Base-by-base conservation (phyloP, 2,113 vertebrate species). In the Zapornia atra region DNA sequence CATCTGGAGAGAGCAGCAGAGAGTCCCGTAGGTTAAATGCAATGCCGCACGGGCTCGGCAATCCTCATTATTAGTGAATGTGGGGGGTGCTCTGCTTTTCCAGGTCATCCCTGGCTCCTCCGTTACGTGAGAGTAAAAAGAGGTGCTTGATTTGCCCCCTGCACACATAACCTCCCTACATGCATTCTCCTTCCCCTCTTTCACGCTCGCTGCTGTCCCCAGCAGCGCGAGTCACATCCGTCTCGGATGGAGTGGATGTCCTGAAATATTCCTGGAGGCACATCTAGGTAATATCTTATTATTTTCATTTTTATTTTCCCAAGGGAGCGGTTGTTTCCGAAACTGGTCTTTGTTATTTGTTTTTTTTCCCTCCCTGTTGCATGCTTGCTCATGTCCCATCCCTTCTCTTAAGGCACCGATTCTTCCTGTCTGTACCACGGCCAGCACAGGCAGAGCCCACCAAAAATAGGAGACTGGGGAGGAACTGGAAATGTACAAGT, bases 1-100 rank as follows among this genome's bases (percentile, higher is more conserved):
- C 59, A 15, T 84, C 92, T 78, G 90, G 94, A 82, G 87, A 25
- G 96, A 91, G 90, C 87, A 91, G 94, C 90, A 86, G 93, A 78
- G 95, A 87, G 90, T 77, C 82, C 96, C 34, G 7, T 4, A 12
- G 82, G 77, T 48, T 2, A 42, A 92, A 12, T 0, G 4, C 46
- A 3, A 7, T 0, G 10, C 60, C 3, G 75, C 50, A 2, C 20
- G 44, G 16, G 71, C 63, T 5, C 44, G 84, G 81, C 22, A 11
- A 3, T 5, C 71, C 84, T 8, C 80, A 6, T 25, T 14, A 29
- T 40, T 13, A 11, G 42, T 4, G 29, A 46, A 4, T 0, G 0
- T 0, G 42, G 69, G 64, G 64, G 57, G 2, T 18, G 46, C 15
- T 34, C 38, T 42, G 65, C 70, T 15, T 28, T 2, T 9, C 42